Evolutionary conservation across 1,140 invertebrate genomes (phyloP), one percentile per base, ranked within the genome.

Genomic region (Carposina sasakii): DNA sequence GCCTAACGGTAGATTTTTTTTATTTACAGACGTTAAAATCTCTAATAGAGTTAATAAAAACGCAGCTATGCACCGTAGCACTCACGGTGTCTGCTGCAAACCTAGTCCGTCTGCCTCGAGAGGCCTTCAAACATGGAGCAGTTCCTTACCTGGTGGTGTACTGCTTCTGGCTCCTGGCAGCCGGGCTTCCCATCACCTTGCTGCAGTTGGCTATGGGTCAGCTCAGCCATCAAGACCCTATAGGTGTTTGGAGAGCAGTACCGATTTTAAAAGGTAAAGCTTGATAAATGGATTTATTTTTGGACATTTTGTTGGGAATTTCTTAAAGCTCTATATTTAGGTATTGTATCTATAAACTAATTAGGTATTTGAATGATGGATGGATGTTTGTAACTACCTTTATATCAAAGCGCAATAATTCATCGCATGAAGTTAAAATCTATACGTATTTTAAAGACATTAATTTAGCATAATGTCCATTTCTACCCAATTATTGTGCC

Each of bases 241-340:
- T 81, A 3, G 81, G 81, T 2, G 76, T 84, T 8, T 84, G 81
- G 81, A 71, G 81, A 41, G 81, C 81, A 19, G 77, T 84, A 24
- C 81, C 81, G 21, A 78, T 84, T 52, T 67, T 84, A 41, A 71
- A 71, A 69, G 81, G 77, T 84, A 44, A 56, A 13, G 4, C 41
- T 41, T n/a, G n/a, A n/a, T n/a, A n/a, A n/a, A n/a, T n/a, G n/a
- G n/a, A n/a, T n/a, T n/a, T n/a, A n/a, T n/a, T n/a, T n/a, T n/a
- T n/a, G n/a, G n/a, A n/a, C n/a, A n/a, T n/a, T n/a, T n/a, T n/a
- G n/a, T n/a, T n/a, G n/a, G n/a, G n/a, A n/a, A n/a, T n/a, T n/a
- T n/a, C n/a, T n/a, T n/a, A n/a, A n/a, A n/a, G n/a, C n/a, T n/a
- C n/a, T n/a, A n/a, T n/a, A n/a, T n/a, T n/a, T n/a, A n/a, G n/a